Base-by-base conservation (phyloP, 2,113 vertebrate genomes). In the Passer montanus region DNA sequence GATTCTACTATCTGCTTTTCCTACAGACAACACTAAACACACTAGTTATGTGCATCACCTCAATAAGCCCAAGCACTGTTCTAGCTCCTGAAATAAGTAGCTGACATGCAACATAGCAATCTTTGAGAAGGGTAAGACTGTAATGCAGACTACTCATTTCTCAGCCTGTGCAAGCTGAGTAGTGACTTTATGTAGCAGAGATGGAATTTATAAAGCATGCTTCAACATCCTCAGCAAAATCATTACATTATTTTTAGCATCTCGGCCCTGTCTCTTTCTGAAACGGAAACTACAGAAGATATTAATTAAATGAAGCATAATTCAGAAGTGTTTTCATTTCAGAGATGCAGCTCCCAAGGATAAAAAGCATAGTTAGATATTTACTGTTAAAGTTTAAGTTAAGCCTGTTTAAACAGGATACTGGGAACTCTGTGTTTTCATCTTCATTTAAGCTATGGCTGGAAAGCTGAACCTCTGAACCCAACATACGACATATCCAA, bases 211-310 rank as follows among this genome's bases (percentile, higher is more conserved):
- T 18, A 81, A 93, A 60, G 30, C 6, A 79, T 30, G 17, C 77
- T 94, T 79, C 75, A 73, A 46, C 28, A 76, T 28, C 46, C n/a
- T 94, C 78, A 94, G 92, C 49, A 91, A 87, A 95, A 85, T 17
- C 28, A 76, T 56, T 27, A n/a, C 7, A n/a, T 47, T 90, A 69
- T 77, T 92, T 95, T 87, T 74, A 94, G 85, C 85, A 93, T 31
- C 49, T 79, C 26, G 8, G 58, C 78, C 62, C 24, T 64, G n/a
- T 73, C 53, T 90, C 53, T 79, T 85, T 90, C 62, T 85, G 82
- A 87, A 89, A 72, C 63, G 24, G 47, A 63, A 89, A 89, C 14
- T 10, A 63, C 6, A 59, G 73, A 95, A 89, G 78, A 87, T 58
- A 91, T 67, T 81, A 78, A 84, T 55, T 87, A 84, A 81, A 81